Base-by-base conservation (phyloP, 2,113 vertebrate species). In the Pterocles burchelli region DNA sequence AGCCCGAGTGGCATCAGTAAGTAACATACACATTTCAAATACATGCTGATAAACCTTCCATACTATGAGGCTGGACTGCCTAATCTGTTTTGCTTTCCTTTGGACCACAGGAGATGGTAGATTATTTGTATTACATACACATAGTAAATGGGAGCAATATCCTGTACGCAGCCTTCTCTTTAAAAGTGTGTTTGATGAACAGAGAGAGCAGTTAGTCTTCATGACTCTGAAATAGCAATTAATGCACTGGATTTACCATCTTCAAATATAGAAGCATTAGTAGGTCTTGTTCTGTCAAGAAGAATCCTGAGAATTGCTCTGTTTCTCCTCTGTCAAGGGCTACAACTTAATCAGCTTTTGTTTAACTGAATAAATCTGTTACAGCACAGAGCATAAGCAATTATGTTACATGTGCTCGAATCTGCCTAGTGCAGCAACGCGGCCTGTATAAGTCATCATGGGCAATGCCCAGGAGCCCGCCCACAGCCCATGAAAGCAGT, bases 291-390 rank as follows among this genome's bases (percentile, higher is more conserved):
- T 86, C 51, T 58, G 18, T 31, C 16, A 65, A 33, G n/a, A 26
- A 57, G 4, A 59, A 26, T 57, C 29, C 52, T 28, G 28, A 71
- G 48, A 88, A 57, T 61, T 76, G 17, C 17, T 92, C 34, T 34
- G 22, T 46, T 85, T 82, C 41, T 93, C 34, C 24, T 72, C 54
- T 76, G 36, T 83, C 58, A 90, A 57, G 21, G 31, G 12, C 54
- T 93, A 41, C 7, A 45, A 41, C 26, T 71, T 91, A 57, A 95
- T 88, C 49, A 88, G 57, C 26, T 75, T 85, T 61, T 88, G 34
- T 85, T 91, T 88, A 94, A 90, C 72, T 38, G 9, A 89, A 38
- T 87, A 81, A 88, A 72, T 89, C 17, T 88, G 62, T 89, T 72
- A 75, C 11, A 52, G 52, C 46, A 86, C 26, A 21, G 43, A 78